Evolutionary conservation across 1,140 invertebrate species (phyloP), one percentile per base, ranked within the genome.

Genomic region (Lerema accius): DNA sequence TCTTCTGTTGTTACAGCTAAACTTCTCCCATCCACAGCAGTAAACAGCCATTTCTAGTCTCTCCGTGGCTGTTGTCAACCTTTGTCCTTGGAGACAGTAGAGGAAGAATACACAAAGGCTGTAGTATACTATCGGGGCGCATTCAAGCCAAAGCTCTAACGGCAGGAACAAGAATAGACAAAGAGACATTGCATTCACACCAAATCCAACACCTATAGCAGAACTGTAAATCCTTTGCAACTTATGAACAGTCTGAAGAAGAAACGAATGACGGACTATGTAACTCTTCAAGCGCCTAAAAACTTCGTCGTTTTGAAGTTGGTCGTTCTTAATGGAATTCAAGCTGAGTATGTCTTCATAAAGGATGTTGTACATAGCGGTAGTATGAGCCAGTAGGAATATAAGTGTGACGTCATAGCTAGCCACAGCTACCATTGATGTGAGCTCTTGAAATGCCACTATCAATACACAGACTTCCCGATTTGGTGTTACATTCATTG

Each of bases 11-110:
- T 59, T 45, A 7, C 61, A 62, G n/a, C 17, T 51, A 35, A 73
- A 74, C n/a, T 67, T 70, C 59, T 80, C 69, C 78, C 78, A 81
- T 10, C 76, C 74, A 32, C 76, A 74, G 42, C 61, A 69, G 16
- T 81, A 81, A 6, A 79, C 62, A 0, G 76, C 68, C 17, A 26
- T 67, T 50, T 81, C 69, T 16, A 78, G 69, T 40, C 53, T 66
- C 35, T 79, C 67, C 5, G 76, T 65, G 3, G 73, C 73, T 15
- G 67, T 73, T 1, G 62, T 69, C 42, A 81, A 61, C 35, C 69
- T 69, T 62, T 81, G 78, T 0, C 78, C 71, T 59, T 75, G 64
- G 42, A 61, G 69, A 49, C 73, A 81, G 48, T 78, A 77, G 11
- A 81, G 37, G 59, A 78, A 81, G 40, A 79, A 81, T 3, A 77